A percentile compares a stretch with the other conserved stretches of the same genome.
Evolutionary conservation across 1,140 invertebrate species (phyloP).

Genomic region (Gonatopus flavifemur): DNA sequence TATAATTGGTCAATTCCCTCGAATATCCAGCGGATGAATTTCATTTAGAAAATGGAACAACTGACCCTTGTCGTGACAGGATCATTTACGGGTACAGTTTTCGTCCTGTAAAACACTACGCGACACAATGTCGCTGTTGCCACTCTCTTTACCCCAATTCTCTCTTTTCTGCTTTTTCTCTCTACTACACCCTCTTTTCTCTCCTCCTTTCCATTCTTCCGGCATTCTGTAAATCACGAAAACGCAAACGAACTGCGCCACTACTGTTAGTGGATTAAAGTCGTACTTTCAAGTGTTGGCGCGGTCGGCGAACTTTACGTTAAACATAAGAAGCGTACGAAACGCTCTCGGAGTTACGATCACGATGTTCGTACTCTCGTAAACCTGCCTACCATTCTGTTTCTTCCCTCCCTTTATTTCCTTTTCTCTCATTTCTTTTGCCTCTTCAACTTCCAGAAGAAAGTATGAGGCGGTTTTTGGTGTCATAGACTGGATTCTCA

Average conservation of each 20-base stretch:
- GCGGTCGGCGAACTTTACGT: slow-evolving; percentile 23
- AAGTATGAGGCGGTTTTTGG: slow-evolving; percentile 20
- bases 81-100: no score
- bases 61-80: no score
- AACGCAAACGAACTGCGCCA: slow-evolving; percentile 37
- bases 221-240: slow-evolving; percentile 32
- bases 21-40: no score
- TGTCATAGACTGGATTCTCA: no score
- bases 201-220: not conserved
- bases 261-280: slow-evolving; percentile 44
- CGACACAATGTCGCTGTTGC: not conserved
- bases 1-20: no score
- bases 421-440: slow-evolving; percentile 4
- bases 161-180: not conserved
- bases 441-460: slow-evolving; percentile 1
- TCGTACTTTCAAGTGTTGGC: slow-evolving; percentile 25
- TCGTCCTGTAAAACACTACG: no score
- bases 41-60: no score
- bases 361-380: slow-evolving; percentile 32
- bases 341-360: slow-evolving; percentile 35
- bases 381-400: slow-evolving; percentile 36
- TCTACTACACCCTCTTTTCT: not conserved
- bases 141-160: not conserved
- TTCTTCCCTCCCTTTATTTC: not conserved
- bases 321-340: slow-evolving; percentile 27